A percentile compares a stretch with the other conserved stretches of the same genome.
These are phyloP conservation scores for Pogonocichla stellata DNA, from an alignment of 2,113 vertebrate genomes.

Conservation along the genomic window DNA sequence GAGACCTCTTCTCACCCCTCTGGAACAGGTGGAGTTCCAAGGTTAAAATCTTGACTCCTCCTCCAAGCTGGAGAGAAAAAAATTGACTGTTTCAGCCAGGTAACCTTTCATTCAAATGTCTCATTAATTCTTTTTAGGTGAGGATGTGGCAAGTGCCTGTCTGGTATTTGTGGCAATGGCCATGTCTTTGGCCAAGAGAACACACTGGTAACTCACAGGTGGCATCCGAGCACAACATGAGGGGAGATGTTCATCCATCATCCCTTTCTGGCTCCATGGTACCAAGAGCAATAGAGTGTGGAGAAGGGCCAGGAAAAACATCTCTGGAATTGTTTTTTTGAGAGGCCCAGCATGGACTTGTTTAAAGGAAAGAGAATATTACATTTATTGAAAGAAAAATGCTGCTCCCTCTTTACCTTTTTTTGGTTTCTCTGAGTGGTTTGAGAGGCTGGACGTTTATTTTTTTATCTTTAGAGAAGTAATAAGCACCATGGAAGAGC, in stretches of 20 bases:
- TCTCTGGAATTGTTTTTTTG: background rate
- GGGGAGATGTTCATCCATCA: background rate
- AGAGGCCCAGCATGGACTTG: background rate
- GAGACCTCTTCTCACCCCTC: background rate
- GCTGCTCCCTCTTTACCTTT: background rate
- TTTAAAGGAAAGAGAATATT: background rate
- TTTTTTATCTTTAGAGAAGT: background rate
- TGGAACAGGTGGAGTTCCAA: background rate
- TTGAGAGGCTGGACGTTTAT: background rate
- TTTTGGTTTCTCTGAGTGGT: background rate
- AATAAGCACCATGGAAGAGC: background rate
- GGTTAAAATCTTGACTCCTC: background rate
- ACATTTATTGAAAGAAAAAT: background rate
- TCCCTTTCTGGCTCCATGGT: background rate
- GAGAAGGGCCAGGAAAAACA: background rate
- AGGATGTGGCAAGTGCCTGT: rapidly evolving
- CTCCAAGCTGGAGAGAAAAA: background rate
- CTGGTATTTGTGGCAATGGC: background rate
- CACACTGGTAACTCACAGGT: no score
- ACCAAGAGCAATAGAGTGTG: background rate
- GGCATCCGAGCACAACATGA: rapidly evolving
- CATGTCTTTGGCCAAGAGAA: background rate
- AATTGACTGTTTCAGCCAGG: background rate
- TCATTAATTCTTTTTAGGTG: background rate
- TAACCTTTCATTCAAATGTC: background rate